Percentiles rank a stretch among this genome's conserved stretches.
Conservation (phyloP, 2,113 vertebrate species). For the Mus spicilegus region DNA sequence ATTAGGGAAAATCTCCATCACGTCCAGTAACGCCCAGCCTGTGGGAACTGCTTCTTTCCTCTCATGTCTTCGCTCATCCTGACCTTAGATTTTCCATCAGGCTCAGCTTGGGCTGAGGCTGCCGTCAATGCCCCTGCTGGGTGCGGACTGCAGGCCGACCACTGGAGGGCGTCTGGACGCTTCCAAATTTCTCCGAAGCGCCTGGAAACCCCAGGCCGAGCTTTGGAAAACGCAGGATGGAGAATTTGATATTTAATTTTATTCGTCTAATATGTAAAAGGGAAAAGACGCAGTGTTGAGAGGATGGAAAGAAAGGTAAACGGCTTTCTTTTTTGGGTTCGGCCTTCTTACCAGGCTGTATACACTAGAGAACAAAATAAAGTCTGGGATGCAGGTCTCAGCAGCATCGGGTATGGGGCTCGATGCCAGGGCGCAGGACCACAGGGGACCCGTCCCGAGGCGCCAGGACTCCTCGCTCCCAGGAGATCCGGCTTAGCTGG, state of each 20-base stretch:
- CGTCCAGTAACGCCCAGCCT: neutral
- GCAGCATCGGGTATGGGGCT: neutral
- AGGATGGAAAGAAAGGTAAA: neutral
- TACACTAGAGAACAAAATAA: neutral
- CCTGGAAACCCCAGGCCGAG: constrained; percentile 15
- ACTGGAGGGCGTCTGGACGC: constrained; percentile 91
- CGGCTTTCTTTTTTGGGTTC: neutral
- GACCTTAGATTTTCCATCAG: constrained; percentile 22
- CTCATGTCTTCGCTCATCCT: neutral
- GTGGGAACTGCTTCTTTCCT: neutral
- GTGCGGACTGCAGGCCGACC: constrained; percentile 78
- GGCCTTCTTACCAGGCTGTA: neutral
- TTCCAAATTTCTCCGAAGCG: constrained; percentile 79
- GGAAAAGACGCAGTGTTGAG: constrained; percentile 5
- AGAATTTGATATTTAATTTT: constrained; percentile 22
- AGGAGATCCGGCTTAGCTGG: neutral
- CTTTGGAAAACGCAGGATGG: neutral
- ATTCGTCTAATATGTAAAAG: constrained; percentile 44
- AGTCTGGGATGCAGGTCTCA: neutral
- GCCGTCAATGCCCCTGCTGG: neutral
- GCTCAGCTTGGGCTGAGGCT: neutral
- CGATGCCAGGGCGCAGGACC: neutral
- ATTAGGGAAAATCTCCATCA: neutral
- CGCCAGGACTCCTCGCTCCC: neutral
- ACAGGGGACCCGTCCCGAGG: neutral